Evolutionary conservation across 2,888 invertebrate genomes (phyloP), one percentile per base, ranked within the genome.

Genomic region (Drosophila engyochracea): DNA sequence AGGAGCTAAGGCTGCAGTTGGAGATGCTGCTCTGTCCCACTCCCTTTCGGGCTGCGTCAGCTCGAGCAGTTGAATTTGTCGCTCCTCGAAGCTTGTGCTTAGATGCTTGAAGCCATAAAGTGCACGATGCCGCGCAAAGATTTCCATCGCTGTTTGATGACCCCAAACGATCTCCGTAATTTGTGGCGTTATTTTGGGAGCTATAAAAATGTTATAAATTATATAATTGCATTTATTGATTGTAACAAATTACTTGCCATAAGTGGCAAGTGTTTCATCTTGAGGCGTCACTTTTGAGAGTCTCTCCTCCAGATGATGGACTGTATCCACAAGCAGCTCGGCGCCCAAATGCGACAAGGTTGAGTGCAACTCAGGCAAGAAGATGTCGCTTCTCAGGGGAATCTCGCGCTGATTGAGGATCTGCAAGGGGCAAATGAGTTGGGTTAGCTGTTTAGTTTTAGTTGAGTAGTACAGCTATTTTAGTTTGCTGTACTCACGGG

Each of bases 101-200:
- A 97, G 93, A 6, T 95, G 93, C 90, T 95, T 95, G 37, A 96
- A 90, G 33, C 96, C 95, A 81, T 94, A 94, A 63, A 97, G 92
- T 0, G 97, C 97, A 84, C 97, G 94, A 85, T 96, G 95, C 25
- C 96, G 94, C 91, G 97, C 96, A 90, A 96, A 97, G 16, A 97
- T 94, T 89, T 96, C 93, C 44, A 82, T 82, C 1, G 97, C 95
- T 33, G 94, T 94, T 95, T 96, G 95, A 58, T 94, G 92, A 2
- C 94, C 88, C 97, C 97, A 98, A 81, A 94, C 93, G 12, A 97
- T 72, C 85, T 94, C 93, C 54, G 96, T 95, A 81, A 96, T 94
- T 64, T 93, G 92, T 69, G 95, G 93, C 33, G 94, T 94, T 68
- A 97, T 94, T 94, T 96, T 97, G 72, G 96, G 97, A 49, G 98